Conservation (phyloP, 2,113 vertebrate species). For the Grammomys dolichurus region DNA sequence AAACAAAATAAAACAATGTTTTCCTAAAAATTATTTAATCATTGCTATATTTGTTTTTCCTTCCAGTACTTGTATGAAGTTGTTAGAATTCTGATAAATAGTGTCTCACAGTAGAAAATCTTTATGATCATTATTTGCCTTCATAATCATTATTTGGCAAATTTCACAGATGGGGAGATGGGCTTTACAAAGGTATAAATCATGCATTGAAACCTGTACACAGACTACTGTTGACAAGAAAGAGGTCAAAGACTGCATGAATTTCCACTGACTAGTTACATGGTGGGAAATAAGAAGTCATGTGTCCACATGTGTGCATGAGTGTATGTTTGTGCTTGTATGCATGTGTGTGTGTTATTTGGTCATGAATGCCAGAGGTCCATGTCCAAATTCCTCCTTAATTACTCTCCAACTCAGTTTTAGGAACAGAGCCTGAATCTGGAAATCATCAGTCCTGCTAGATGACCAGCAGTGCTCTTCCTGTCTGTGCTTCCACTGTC, state of each 20-base stretch:
- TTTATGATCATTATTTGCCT: not conserved
- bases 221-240: not conserved
- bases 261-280: not conserved
- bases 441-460: not conserved
- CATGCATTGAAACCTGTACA: not conserved
- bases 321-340: not conserved
- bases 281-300: not conserved
- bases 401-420: not conserved
- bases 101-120: not conserved
- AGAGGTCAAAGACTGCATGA: not conserved
- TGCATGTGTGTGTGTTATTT: not conserved
- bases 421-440: not conserved
- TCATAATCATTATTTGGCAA: not conserved
- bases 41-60: not conserved
- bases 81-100: not conserved
- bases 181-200: not conserved
- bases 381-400: not conserved
- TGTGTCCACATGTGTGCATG: too few relatives aligned
- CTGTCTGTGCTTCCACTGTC: not conserved
- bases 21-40: not conserved
- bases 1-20: not conserved
- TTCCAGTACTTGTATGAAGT: not conserved
- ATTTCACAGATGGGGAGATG: too few relatives aligned
- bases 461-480: rapidly evolving
- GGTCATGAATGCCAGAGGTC: not conserved